Percentiles rank a stretch among this genome's conserved stretches.
These are phyloP conservation scores for Eilema griseolum DNA, from an alignment of 2,888 invertebrate species.

Conservation along the genomic window DNA sequence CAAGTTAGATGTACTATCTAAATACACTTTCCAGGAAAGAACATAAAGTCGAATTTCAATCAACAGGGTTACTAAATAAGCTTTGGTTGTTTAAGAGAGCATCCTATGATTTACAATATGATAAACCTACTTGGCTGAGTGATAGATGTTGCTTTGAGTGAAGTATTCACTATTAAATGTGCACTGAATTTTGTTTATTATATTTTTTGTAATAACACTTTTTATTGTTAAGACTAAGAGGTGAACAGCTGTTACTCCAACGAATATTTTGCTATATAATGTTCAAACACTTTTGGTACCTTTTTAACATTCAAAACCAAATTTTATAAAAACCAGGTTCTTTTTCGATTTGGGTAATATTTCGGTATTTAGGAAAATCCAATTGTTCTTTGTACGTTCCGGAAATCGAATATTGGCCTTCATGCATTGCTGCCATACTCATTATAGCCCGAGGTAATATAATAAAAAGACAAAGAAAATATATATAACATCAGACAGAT, in stretches of 20 bases:
- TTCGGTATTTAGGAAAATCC: too few relatives aligned
- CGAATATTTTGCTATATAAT: not conserved
- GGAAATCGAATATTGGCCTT: not conserved
- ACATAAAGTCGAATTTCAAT: slow-evolving; percentile 14
- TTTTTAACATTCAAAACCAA: too few relatives aligned
- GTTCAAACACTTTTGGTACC: not conserved
- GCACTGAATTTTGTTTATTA: slow-evolving; percentile 13
- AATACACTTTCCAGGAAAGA: not conserved
- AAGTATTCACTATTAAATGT: slow-evolving; percentile 18
- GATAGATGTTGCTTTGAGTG: slow-evolving; percentile 62
- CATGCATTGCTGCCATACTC: not conserved
- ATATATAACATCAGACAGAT: too few relatives aligned
- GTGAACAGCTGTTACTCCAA: not conserved
- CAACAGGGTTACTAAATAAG: not conserved
- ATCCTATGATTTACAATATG: slow-evolving; percentile 65
- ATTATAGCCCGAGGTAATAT: not conserved
- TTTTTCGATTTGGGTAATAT: too few relatives aligned
- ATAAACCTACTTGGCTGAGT: slow-evolving; percentile 69
- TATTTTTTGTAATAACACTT: not conserved
- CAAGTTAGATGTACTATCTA: slow-evolving; percentile 16
- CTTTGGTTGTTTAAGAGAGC: slow-evolving; percentile 39
- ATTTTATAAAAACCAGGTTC: too few relatives aligned
- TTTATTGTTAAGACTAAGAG: not conserved
- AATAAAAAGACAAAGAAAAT: too few relatives aligned
- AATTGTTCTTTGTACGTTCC: too few relatives aligned